phyloP scores from a whole-genome alignment of 2,797 vertebrate species.

The Sternotherus odoratus region DNA sequence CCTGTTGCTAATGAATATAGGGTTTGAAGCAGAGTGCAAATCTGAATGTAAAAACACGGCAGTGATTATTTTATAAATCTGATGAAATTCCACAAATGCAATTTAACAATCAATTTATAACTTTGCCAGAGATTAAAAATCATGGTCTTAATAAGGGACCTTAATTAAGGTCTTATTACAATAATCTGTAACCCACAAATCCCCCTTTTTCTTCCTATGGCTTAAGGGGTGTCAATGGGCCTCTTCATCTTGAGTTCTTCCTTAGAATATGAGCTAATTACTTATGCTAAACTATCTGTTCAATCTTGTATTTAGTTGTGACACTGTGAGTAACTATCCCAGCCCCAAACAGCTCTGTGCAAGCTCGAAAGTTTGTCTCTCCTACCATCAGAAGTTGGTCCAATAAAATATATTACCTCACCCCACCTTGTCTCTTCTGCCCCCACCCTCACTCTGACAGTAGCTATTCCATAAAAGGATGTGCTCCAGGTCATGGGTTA shows the following conservation, averaged over 20 bases:
- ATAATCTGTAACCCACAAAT: not conserved
- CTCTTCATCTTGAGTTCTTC: not conserved
- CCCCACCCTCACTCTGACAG: not conserved
- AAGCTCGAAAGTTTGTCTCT: not conserved
- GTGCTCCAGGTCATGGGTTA: constrained; percentile 5
- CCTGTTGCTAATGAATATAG: not conserved
- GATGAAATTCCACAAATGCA: constrained; percentile 55
- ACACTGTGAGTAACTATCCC: not conserved
- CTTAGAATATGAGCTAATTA: not conserved
- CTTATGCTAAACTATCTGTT: not conserved
- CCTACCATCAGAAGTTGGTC: not conserved
- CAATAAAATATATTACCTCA: not conserved
- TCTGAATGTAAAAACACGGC: not conserved
- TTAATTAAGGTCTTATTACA: not conserved
- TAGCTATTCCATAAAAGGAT: not conserved
- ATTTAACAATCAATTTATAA: constrained; percentile 17
- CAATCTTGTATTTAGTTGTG: not conserved
- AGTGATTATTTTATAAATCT: constrained; percentile 37
- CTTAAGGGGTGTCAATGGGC: not conserved
- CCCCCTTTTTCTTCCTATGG: not conserved
- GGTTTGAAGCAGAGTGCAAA: constrained; percentile 16
- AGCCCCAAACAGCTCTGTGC: not conserved
- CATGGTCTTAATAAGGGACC: not conserved
- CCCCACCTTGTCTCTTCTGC: not conserved
- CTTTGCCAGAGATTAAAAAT: not conserved